phyloP scores from a whole-genome alignment of 2,797 vertebrate genomes.

The Gymnodraco acuticeps region DNA sequence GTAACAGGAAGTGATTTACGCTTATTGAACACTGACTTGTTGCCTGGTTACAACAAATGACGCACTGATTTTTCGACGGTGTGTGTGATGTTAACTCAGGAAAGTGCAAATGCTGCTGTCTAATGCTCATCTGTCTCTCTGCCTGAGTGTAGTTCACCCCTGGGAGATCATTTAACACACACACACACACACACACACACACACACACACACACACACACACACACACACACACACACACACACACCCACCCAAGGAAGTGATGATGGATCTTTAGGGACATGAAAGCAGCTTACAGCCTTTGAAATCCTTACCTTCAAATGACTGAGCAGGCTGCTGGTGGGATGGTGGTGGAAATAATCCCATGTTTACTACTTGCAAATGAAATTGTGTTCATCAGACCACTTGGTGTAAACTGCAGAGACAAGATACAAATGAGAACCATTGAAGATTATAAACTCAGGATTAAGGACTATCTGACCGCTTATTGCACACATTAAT shows the following conservation, averaged over 20 bases:
- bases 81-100: background rate
- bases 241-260: background rate
- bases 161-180: constrained; percentile 55
- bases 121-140: constrained; percentile 12
- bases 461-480: too few relatives aligned
- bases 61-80: background rate
- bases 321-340: constrained; percentile 7
- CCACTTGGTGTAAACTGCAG: too few relatives aligned
- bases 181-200: background rate
- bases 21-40: constrained; percentile 24
- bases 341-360: background rate
- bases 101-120: constrained; percentile 19
- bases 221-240: background rate
- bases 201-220: background rate
- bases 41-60: constrained; percentile 23
- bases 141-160: constrained; percentile 3
- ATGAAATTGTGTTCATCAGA: too few relatives aligned
- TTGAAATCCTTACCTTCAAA: constrained; percentile 2
- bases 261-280: constrained; percentile 6
- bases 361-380: background rate
- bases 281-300: background rate
- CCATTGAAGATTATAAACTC: too few relatives aligned
- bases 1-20: constrained; percentile 23
- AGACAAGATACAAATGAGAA: too few relatives aligned
- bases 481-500: too few relatives aligned